Evolutionary conservation across 2,113 vertebrate genomes (phyloP), one percentile per base, ranked within the genome.

Genomic region (Chloropsis hardwickii): DNA sequence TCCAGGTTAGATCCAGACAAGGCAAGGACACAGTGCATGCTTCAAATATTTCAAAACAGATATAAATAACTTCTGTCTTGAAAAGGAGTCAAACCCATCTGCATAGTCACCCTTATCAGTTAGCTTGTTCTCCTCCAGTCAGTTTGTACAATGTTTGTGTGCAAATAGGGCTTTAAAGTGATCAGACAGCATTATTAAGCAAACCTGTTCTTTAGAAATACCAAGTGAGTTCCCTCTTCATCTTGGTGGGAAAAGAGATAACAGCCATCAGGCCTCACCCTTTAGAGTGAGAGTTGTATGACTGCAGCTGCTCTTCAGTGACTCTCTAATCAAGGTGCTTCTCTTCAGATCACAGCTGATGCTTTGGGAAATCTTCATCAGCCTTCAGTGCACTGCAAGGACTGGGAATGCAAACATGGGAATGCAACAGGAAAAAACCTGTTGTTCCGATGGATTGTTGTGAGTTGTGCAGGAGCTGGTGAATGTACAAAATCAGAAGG

Each of bases 121-220:
- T 94, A 91, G 84, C 86, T 97, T 86, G 67, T 90, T 97, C 84
- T 91, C 61, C 62, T 84, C 61, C 56, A 64, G 70, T 70, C 85
- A 90, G 91, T 56, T 28, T 96, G 84, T 94, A 70, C 81, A 33
- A 6, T 14, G 77, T 97, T 95, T 98, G 89, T 97, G 88, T 97
- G 92, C 95, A 98, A 97, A 98, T 96, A 98, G 76, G 35, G 47
- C 90, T 96, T 95, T 93, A 92, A 96, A 96, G 91, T 72, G 96
- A 97, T 97, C 95, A 94, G 91, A 88, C 61, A 89, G 82, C 9
- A 9, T 97, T 96, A 98, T 97, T 97, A 96, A 95, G 94, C 86
- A 96, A 97, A 95, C 94, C 91, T 77, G 70, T 91, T 73, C 60
- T 90, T 97, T 23, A 54, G 81, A 93, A 95, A 86, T 88, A 85